Percentiles rank a stretch among this genome's conserved stretches.
Conservation (phyloP, 2,113 vertebrate species). For the Mirza zaza region DNA sequence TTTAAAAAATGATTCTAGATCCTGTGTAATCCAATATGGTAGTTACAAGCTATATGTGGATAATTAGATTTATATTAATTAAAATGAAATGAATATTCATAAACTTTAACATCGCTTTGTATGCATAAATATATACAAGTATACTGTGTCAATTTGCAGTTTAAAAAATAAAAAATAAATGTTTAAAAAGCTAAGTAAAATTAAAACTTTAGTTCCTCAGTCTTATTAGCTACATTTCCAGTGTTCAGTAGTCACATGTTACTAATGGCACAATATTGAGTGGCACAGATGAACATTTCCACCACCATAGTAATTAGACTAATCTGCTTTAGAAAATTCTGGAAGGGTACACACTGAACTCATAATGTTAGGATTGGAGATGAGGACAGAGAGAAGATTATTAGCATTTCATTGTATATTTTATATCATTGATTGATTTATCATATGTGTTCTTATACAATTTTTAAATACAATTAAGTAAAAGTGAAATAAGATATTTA, state of each 20-base stretch:
- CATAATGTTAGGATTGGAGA: neutral
- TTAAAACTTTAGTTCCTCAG: neutral
- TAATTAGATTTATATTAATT: slow-evolving; percentile 18
- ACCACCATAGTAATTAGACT: neutral
- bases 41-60: neutral
- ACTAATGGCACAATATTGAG: neutral
- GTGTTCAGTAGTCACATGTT: neutral
- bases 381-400: neutral
- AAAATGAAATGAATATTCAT: neutral
- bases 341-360: neutral
- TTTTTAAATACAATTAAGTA: neutral
- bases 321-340: neutral
- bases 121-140: neutral
- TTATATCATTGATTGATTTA: neutral
- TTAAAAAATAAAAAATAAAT: neutral
- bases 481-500: neutral
- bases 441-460: neutral
- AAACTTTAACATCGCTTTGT: neutral
- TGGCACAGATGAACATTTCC: neutral
- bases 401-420: neutral
- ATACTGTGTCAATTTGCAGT: neutral
- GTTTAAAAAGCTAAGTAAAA: neutral
- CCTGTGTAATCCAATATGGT: neutral
- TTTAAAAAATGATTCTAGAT: neutral
- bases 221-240: neutral